Evolutionary conservation across 2,888 invertebrate genomes (phyloP).

Genomic region (Melinaea menophilus): DNA sequence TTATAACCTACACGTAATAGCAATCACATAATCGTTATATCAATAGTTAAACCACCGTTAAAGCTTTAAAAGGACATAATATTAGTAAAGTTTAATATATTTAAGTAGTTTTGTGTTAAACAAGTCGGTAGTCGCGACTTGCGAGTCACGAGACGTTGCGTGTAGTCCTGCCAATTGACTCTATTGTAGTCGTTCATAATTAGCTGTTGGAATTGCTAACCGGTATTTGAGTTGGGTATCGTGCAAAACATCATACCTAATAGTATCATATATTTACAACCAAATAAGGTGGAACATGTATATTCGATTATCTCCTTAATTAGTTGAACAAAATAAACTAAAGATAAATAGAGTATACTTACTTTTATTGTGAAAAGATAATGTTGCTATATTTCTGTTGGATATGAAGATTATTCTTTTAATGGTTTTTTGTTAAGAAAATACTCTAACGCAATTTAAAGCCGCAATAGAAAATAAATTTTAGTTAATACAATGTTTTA

Average conservation of each 20-base stretch:
- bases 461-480: neutral
- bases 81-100: conserved; percentile 47
- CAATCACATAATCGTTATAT: neutral
- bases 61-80: conserved; percentile 31
- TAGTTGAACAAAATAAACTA: too few relatives aligned
- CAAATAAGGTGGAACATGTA: neutral
- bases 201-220: conserved; percentile 49
- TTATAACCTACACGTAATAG: too few relatives aligned
- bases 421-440: too few relatives aligned
- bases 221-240: conserved; percentile 29
- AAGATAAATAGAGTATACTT: too few relatives aligned
- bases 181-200: conserved; percentile 53
- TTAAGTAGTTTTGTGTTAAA: conserved; percentile 48
- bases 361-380: too few relatives aligned
- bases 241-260: conserved; percentile 27
- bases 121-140: conserved; percentile 35
- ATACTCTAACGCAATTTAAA: too few relatives aligned
- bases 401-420: too few relatives aligned
- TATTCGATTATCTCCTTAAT: too few relatives aligned
- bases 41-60: conserved; percentile 16
- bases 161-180: conserved; percentile 65
- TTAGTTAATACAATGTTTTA: neutral
- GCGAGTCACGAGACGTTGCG: conserved; percentile 62
- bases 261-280: conserved; percentile 25
- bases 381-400: too few relatives aligned